Evolutionary conservation across 2,888 invertebrate genomes (phyloP), one percentile per base, ranked within the genome.

Genomic region (Synanthedon vespiformis): DNA sequence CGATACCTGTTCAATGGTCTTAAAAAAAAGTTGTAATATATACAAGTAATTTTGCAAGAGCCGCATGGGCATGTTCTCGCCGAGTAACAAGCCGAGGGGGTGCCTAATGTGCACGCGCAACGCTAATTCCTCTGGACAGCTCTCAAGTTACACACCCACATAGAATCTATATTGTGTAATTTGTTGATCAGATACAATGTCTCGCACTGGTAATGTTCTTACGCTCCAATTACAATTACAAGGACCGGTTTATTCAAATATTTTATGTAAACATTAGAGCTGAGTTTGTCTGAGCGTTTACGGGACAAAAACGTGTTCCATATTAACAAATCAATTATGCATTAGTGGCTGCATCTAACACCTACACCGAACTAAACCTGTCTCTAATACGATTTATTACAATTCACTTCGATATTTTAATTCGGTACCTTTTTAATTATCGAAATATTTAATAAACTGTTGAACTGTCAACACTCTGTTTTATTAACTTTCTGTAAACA

Each of bases 151-250:
- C 70, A 70, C 62, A 65, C 63, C 63, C 58, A 64, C 63, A 59
- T 57, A 62, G 61, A 63, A 65, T 63, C 62, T 64, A 65, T 56
- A 67, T 75, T 77, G 68, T 72, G 65, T 73, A 76, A 74, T 60
- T 63, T 59, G 56, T 61, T 64, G 53, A 55, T 34, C 49, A 40
- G 40, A 51, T 55, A 55, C 53, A 40, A 51, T 50, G 8, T 27
- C 13, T 57, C 55, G 57, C 54, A 59, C 57, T 27, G 65, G 71
- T 77, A 74, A 76, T 75, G 71, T 76, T 77, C 72, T 80, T 75
- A 74, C 72, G 83, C 80, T 77, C 83, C 71, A 84, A 77, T 82
- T 80, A 73, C 66, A 48, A 62, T 60, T 68, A 65, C 65, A 62
- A 52, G 61, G 64, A 78, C 78, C 70, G 74, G 80, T 79, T 74